phyloP scores from a whole-genome alignment of 2,888 invertebrate species.

The Cerastoderma edule region DNA sequence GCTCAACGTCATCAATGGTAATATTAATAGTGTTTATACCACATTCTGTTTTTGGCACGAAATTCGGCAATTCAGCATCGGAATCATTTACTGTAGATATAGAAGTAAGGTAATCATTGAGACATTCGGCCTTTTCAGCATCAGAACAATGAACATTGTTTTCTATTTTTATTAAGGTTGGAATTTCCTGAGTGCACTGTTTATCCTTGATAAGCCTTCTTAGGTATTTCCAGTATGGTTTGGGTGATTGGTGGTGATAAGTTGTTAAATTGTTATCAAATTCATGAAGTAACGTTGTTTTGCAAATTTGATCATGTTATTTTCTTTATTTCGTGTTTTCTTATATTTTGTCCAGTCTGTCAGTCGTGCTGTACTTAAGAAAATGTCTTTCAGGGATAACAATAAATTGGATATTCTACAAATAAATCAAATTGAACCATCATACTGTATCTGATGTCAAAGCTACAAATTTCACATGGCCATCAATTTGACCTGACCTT shows the following conservation, averaged over 20 bases:
- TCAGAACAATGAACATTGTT: neutral
- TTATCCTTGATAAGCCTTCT: constrained; percentile 3
- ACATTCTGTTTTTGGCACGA: neutral
- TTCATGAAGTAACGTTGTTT: constrained; percentile 9
- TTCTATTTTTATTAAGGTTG: neutral
- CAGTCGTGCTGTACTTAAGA: too few relatives aligned
- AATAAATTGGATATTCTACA: too few relatives aligned
- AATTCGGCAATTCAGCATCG: neutral
- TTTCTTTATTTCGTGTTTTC: constrained; percentile 22
- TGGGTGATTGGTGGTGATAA: neutral
- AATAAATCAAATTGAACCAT: too few relatives aligned
- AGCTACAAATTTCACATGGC: too few relatives aligned
- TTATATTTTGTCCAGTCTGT: constrained; percentile 25
- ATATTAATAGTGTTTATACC: neutral
- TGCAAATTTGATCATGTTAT: constrained; percentile 24
- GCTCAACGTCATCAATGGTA: neutral
- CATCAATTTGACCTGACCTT: too few relatives aligned
- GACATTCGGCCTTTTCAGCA: constrained; percentile 18
- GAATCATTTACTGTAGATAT: constrained; percentile 5
- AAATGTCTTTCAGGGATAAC: too few relatives aligned
- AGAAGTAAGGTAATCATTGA: constrained; percentile 12
- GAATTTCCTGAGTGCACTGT: neutral
- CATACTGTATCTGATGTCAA: too few relatives aligned
- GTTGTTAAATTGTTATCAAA: constrained; percentile 3
- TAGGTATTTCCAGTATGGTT: constrained; percentile 21